Evolutionary conservation across 2,113 vertebrate genomes (phyloP), one percentile per base, ranked within the genome.

Genomic region (Columba livia): DNA sequence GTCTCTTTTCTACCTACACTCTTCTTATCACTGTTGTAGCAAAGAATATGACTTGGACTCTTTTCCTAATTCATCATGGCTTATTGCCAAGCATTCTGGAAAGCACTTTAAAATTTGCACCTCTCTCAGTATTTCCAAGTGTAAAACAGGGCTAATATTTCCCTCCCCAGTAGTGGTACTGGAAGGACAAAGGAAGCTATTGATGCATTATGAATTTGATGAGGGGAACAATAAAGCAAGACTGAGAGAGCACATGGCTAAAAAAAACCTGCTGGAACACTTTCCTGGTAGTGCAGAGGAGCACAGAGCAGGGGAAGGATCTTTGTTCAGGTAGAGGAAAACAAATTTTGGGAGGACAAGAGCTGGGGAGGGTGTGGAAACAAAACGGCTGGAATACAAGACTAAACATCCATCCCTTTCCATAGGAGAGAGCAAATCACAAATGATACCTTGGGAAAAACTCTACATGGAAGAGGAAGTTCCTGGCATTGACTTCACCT

Each of bases 1-100:
- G 19, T 3, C 12, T 19, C 66, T 82, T 84, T 85, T n/a, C 95
- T 92, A 91, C 87, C 87, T 88, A 81, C 78, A 53, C 62, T 84
- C 62, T 79, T 75, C 85, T 64, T 84, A 84, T 86, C 75, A 79
- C 60, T 86, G 50, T 84, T 74, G 79, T 1, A 86, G 57, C n/a
- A 84, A 84, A 86, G 34, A 84, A 74, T 36, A 79, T 42, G 40
- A 82, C 85, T 87, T 94, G 95, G 78, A 84, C 65, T 86, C 79
- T 83, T 44, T 73, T 95, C 84, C 69, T 81, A 90, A 86, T 47
- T 88, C 21, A 1, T 70, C 42, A 54, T 51, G 91, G 79, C 71
- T 77, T 60, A 67, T n/a, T 79, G 87, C 66, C 90, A 92, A 89
- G 47, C 31, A 62, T 61, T 93, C 87, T 85, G 62, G 62, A 91